These are phyloP conservation scores for Mimas tiliae DNA, from an alignment of 2,888 invertebrate species.

Conservation along the genomic window DNA sequence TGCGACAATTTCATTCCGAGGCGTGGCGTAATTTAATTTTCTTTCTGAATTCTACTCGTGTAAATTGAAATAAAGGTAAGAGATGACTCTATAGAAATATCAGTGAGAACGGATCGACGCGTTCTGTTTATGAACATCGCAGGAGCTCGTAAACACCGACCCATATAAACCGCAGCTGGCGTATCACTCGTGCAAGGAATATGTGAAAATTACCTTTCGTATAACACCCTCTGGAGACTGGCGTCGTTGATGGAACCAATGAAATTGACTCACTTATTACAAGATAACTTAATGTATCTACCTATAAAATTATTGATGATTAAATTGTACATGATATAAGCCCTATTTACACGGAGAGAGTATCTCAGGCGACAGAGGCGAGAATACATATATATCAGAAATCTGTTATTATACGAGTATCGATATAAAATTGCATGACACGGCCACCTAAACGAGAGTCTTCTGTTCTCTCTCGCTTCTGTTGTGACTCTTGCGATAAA, in stretches of 20 bases:
- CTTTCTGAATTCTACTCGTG: constrained; percentile 9
- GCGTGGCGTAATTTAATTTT: constrained; percentile 5
- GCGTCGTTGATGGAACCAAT: constrained; percentile 9
- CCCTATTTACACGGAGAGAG: background rate
- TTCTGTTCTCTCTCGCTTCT: too few species aligned
- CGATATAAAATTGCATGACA: too few species aligned
- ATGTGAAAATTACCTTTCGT: constrained; percentile 27
- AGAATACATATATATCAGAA: too few species aligned
- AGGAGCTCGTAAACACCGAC: constrained; percentile 53
- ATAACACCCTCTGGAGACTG: constrained; percentile 5
- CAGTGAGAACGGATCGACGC: background rate
- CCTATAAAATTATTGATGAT: constrained; percentile 20
- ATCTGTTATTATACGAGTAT: too few species aligned
- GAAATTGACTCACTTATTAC: constrained; percentile 24
- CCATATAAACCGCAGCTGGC: constrained; percentile 59
- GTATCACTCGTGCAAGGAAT: constrained; percentile 29
- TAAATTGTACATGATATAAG: background rate
- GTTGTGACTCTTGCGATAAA: too few species aligned
- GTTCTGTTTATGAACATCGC: constrained; percentile 55
- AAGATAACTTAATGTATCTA: constrained; percentile 11
- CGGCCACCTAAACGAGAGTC: too few species aligned
- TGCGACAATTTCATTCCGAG: background rate
- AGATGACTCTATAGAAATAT: constrained; percentile 22
- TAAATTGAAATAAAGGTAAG: constrained; percentile 19
- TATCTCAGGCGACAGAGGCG: too few species aligned